Percentiles rank a stretch among this genome's conserved stretches.
Conservation (phyloP, 2,797 vertebrate species). For the Moxostoma hubbsi region DNA sequence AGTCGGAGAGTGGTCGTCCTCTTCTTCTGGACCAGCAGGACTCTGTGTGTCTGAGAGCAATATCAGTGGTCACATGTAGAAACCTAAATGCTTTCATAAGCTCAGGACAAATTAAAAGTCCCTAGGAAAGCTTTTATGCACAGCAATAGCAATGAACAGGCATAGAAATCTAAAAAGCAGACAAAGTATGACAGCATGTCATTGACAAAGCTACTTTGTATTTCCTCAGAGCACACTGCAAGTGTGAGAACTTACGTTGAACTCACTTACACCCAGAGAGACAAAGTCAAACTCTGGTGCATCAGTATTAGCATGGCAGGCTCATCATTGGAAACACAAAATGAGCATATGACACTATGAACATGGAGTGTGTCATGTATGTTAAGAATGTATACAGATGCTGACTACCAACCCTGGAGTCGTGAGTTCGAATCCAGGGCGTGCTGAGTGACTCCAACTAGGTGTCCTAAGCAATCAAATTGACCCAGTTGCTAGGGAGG, state of each 20-base stretch:
- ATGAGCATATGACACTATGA: not conserved
- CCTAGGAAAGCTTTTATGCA: too few relatives aligned
- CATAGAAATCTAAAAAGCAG: not conserved
- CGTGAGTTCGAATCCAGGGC: too few relatives aligned
- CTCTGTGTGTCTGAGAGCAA: conserved; percentile 15
- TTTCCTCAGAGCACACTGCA: conserved; percentile 64
- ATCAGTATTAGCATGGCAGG: conserved; percentile 68
- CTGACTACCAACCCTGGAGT: too few relatives aligned
- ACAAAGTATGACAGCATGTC: too few relatives aligned
- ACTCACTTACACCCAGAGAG: conserved; percentile 61
- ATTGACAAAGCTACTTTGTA: not conserved
- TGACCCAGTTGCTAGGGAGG: too few relatives aligned
- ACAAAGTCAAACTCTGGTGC: conserved; percentile 49
- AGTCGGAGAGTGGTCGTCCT: conserved; percentile 76
- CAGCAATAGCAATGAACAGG: not conserved
- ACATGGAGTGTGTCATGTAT: not conserved
- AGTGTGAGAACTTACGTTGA: conserved; percentile 60
- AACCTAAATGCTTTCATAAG: too few relatives aligned
- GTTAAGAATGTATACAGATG: too few relatives aligned
- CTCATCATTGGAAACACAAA: conserved; percentile 62
- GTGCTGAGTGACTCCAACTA: too few relatives aligned
- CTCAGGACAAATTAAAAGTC: not conserved
- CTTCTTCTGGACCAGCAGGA: conserved; percentile 67
- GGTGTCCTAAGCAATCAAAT: too few relatives aligned
- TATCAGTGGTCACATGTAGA: conserved; percentile 40